phyloP scores from a whole-genome alignment of 2,888 invertebrate genomes.

The Rhodophaea formosa region DNA sequence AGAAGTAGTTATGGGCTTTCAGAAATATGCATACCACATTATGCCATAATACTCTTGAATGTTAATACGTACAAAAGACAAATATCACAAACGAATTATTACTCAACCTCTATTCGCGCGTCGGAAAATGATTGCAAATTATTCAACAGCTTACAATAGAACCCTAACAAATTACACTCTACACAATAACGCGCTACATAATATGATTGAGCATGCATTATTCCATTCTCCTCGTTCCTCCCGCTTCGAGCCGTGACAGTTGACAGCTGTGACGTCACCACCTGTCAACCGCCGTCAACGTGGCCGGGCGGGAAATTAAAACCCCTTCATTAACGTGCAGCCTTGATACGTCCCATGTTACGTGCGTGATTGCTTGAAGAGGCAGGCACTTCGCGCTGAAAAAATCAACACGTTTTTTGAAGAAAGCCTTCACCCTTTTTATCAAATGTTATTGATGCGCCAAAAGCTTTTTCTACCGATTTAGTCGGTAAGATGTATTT shows the following conservation, averaged over 20 bases:
- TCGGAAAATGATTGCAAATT: constrained; percentile 6
- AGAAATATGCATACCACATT: no score
- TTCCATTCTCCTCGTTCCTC: constrained; percentile 2
- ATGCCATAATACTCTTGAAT: not conserved
- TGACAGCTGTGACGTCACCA: constrained; percentile 10
- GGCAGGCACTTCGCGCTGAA: constrained; percentile 18
- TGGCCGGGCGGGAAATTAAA: constrained; percentile 12
- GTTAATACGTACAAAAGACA: not conserved
- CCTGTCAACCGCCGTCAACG: constrained; percentile 17
- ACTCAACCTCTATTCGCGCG: not conserved
- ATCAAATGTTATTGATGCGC: no score
- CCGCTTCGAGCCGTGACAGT: not conserved
- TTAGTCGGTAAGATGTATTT: no score
- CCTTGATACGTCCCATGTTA: constrained; percentile 9
- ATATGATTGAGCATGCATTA: constrained; percentile 15
- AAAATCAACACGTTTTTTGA: no score
- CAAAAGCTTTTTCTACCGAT: no score
- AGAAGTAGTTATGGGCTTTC: no score
- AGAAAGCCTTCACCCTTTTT: no score
- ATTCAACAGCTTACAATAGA: constrained; percentile 8
- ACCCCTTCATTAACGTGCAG: constrained; percentile 3
- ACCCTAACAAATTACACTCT: constrained; percentile 6
- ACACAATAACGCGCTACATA: not conserved
- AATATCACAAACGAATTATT: not conserved
- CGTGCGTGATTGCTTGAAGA: constrained; percentile 40